Evolutionary conservation across 2,797 vertebrate species (phyloP).

Genomic region (Scolopax bukidnonensis): DNA sequence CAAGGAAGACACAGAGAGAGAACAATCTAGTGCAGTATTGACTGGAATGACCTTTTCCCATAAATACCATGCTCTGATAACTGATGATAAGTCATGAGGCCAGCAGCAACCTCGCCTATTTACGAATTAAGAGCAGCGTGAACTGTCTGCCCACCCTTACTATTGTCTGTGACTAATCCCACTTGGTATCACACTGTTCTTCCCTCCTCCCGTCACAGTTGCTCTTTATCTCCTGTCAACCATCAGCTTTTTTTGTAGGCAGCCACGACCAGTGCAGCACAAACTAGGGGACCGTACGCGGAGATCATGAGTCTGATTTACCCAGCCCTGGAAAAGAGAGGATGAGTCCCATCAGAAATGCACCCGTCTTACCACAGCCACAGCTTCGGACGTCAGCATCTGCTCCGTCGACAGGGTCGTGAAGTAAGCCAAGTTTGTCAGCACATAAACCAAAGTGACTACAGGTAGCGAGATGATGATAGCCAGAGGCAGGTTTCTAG

Average conservation of each 20-base stretch:
- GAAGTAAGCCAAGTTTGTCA: conserved; percentile 98
- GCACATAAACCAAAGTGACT: conserved; percentile 92
- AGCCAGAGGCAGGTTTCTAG: conserved; percentile 93
- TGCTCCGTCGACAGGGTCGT: conserved; percentile 87
- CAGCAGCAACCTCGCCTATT: not conserved
- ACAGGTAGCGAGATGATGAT: conserved; percentile 98
- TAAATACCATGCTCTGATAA: not conserved
- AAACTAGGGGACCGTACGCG: not conserved
- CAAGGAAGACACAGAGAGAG: not conserved
- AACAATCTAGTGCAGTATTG: not conserved
- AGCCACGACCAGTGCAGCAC: not conserved
- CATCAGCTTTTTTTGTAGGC: not conserved
- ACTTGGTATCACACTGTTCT: not conserved
- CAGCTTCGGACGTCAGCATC: conserved; percentile 90
- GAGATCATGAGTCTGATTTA: not conserved
- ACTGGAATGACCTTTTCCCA: conserved; percentile 19
- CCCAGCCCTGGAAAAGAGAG: not conserved
- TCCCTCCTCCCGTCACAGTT: not conserved
- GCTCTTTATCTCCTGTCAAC: not conserved
- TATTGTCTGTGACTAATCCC: not conserved
- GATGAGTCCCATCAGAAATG: not conserved
- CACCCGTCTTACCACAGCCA: conserved; percentile 87
- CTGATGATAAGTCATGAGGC: conserved; percentile 14
- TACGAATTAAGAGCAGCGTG: not conserved
- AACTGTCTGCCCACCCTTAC: not conserved